Evolutionary conservation across 2,113 vertebrate species (phyloP).

Genomic region (Eurystomus gularis): DNA sequence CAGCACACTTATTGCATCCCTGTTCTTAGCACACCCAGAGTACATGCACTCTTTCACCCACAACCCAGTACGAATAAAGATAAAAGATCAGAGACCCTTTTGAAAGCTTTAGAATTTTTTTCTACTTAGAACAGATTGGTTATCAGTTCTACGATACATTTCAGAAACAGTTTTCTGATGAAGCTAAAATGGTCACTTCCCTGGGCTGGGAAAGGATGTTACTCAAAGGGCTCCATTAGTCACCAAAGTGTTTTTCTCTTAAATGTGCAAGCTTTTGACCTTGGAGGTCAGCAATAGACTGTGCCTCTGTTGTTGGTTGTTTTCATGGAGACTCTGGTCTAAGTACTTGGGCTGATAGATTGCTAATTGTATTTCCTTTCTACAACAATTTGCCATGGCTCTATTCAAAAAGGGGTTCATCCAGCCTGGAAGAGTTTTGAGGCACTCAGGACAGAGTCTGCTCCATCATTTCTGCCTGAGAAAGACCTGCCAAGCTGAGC

Average conservation of each 20-base stretch:
- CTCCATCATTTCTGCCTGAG: neutral
- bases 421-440: neutral
- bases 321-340: slow-evolving; percentile 15
- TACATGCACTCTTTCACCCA: neutral
- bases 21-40: neutral
- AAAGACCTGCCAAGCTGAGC: neutral
- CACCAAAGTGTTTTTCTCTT: slow-evolving; percentile 16
- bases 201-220: slow-evolving; percentile 2
- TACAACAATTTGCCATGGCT: neutral
- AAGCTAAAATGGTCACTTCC: neutral
- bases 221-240: slow-evolving; percentile 5
- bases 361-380: slow-evolving; percentile 26
- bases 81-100: neutral
- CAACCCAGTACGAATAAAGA: neutral
- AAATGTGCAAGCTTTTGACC: slow-evolving; percentile 7
- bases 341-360: neutral
- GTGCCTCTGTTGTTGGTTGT: neutral
- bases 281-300: neutral
- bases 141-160: neutral
- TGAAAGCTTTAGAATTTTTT: neutral
- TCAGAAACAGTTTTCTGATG: neutral
- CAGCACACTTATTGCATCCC: neutral
- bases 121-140: neutral
- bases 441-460: neutral
- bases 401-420: neutral